Percentiles rank a stretch among this genome's conserved stretches.
Conservation (phyloP, 2,888 invertebrate genomes). For the Blastobasis adustella region DNA sequence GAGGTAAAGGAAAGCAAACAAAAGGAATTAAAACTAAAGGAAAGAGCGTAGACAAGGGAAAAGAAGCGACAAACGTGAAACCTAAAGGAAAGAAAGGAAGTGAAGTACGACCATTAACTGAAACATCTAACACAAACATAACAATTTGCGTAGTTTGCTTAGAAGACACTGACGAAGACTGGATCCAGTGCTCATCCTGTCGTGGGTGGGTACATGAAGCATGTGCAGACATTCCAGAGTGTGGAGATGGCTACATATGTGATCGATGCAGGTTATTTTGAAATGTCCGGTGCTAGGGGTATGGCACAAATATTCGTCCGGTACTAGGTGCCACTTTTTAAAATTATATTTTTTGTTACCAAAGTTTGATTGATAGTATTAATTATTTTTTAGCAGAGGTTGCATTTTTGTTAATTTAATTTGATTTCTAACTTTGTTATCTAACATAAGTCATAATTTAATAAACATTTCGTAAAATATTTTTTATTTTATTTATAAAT, state of each 20-base stretch:
- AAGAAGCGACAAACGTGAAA: neutral
- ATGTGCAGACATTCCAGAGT: neutral
- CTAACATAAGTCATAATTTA: neutral
- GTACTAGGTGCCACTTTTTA: neutral
- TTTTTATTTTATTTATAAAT: neutral
- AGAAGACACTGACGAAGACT: neutral
- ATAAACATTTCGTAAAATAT: neutral
- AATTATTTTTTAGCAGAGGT: neutral
- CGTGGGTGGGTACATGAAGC: neutral
- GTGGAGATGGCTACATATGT: neutral
- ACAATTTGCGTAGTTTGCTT: neutral
- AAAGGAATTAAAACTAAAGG: no score
- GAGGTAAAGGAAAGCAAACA: no score
- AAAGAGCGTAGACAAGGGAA: no score
- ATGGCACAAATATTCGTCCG: neutral
- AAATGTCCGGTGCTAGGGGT: conserved; percentile 2
- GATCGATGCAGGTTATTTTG: conserved; percentile 1
- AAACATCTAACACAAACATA: neutral
- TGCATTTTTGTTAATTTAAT: neutral
- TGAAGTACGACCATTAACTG: neutral
- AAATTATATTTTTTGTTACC: neutral
- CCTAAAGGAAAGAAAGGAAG: neutral
- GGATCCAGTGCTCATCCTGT: neutral
- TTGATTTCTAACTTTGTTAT: conserved; percentile 1
- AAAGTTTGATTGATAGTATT: neutral